phyloP scores from a whole-genome alignment of 1,140 invertebrate species.

The Glossosoma conforme region DNA sequence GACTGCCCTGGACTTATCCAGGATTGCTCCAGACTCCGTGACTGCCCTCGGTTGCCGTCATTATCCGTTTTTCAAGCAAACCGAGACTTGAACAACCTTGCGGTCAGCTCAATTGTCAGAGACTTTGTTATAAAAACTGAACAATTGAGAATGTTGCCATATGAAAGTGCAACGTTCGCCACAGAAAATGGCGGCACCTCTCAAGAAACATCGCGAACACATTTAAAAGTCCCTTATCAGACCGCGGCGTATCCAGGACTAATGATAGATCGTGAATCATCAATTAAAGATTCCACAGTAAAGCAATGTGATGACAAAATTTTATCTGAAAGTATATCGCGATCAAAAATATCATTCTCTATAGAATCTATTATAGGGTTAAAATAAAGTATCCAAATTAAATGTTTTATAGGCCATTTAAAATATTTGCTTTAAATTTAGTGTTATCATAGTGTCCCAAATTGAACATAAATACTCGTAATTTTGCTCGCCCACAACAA shows the following conservation, averaged over 20 bases:
- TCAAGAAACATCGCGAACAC: too few relatives aligned
- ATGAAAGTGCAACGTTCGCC: constrained; percentile 3
- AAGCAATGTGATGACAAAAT: background rate
- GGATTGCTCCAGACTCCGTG: constrained; percentile 3
- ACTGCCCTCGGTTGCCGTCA: constrained; percentile 1
- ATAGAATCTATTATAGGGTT: constrained; percentile 57
- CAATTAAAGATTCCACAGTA: too few relatives aligned
- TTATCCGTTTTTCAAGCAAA: too few relatives aligned
- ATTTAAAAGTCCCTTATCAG: too few relatives aligned
- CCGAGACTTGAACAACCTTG: constrained; percentile 23
- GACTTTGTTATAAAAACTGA: constrained; percentile 24
- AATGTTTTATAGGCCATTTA: background rate
- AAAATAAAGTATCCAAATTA: constrained; percentile 34
- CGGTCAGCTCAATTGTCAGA: constrained; percentile 27
- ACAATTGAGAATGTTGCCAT: constrained; percentile 22
- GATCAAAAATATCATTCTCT: constrained; percentile 50
- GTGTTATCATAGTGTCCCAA: too few relatives aligned
- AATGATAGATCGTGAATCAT: too few relatives aligned
- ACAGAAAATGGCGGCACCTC: background rate
- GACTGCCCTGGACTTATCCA: constrained; percentile 13
- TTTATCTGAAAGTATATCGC: constrained; percentile 17
- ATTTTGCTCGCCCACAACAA: too few relatives aligned
- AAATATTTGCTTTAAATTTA: background rate
- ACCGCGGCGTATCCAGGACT: too few relatives aligned
- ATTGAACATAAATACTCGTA: too few relatives aligned